Conservation (phyloP, 2,113 vertebrate genomes). For the Melanerpes aurifrons region DNA sequence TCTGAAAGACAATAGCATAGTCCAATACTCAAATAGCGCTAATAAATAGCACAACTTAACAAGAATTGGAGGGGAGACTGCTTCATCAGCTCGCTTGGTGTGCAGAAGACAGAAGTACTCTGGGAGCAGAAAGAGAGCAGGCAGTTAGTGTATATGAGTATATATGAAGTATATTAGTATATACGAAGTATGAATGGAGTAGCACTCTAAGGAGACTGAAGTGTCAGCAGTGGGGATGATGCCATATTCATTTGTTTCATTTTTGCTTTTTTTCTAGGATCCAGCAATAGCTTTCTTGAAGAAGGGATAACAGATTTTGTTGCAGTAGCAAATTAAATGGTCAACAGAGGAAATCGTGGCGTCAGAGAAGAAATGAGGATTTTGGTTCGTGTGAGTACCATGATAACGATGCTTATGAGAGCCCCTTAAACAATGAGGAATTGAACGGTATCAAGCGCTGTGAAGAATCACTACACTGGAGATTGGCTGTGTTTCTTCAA, state of each 20-base stretch:
- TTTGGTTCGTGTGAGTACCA: not conserved
- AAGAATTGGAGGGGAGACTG: not conserved
- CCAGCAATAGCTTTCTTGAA: not conserved
- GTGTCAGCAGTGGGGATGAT: not conserved
- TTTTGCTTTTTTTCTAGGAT: not conserved
- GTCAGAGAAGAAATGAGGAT: not conserved
- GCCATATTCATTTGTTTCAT: not conserved
- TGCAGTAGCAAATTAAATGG: not conserved
- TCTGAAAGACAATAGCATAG: not conserved
- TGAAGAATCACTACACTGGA: not conserved
- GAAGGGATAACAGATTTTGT: not conserved
- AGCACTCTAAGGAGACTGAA: not conserved
- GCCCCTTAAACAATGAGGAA: not conserved
- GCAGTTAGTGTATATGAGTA: not conserved
- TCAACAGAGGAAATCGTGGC: not conserved
- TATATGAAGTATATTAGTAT: not conserved
- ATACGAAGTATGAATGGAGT: accelerated
- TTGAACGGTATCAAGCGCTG: not conserved
- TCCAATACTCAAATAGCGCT: not conserved
- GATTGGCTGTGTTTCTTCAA: not conserved
- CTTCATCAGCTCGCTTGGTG: not conserved
- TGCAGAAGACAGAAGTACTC: not conserved
- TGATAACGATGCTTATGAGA: not conserved
- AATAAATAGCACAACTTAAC: not conserved
- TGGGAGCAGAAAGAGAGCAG: not conserved